These are phyloP conservation scores for Lagopus leucura DNA, from an alignment of 2,113 vertebrate genomes.

Conservation along the genomic window DNA sequence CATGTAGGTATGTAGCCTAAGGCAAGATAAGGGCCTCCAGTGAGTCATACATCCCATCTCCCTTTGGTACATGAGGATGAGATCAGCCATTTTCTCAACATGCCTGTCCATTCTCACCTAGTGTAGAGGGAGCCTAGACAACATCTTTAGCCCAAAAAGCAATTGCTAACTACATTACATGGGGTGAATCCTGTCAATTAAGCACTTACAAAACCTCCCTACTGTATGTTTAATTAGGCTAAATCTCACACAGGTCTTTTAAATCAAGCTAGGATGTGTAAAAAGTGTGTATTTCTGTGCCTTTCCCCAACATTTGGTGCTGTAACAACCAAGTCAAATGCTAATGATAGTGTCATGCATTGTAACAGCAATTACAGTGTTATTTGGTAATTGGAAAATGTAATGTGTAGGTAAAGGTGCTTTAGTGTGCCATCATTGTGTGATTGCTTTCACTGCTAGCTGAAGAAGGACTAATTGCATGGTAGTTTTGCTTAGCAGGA, in stretches of 20 bases:
- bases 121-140: neutral
- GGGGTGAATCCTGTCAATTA: neutral
- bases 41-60: neutral
- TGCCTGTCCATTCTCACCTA: neutral
- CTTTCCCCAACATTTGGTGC: neutral
- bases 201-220: neutral
- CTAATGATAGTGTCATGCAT: neutral
- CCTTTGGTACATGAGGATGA: neutral
- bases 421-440: neutral
- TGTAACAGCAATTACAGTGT: neutral
- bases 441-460: slow-evolving; percentile 28
- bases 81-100: neutral
- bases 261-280: neutral
- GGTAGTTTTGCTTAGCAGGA: slow-evolving; percentile 21
- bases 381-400: slow-evolving; percentile 11
- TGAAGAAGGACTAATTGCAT: slow-evolving; percentile 40
- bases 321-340: neutral
- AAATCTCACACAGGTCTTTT: neutral
- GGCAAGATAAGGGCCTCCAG: neutral
- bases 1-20: neutral
- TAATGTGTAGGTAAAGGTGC: neutral
- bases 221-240: neutral
- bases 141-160: neutral
- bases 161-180: neutral
- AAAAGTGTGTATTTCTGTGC: neutral